Evolutionary conservation across 2,888 invertebrate species (phyloP).

Genomic region (Drosophila greeni): DNA sequence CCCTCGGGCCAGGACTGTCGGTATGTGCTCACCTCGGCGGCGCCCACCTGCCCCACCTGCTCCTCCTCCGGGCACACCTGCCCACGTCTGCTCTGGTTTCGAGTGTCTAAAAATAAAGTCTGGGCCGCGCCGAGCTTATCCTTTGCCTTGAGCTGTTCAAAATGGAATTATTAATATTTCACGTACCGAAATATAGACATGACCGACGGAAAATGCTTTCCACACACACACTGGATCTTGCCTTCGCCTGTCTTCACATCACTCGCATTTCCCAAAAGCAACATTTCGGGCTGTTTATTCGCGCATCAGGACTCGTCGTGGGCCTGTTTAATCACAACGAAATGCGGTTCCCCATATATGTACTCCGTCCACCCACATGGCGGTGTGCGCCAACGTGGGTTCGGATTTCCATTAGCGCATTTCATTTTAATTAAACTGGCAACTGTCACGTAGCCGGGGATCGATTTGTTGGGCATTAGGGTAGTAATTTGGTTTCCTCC

Average conservation of each 20-base stretch:
- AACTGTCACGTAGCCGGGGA: conserved; percentile 57
- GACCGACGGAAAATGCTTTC: conserved; percentile 33
- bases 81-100: conserved; percentile 25
- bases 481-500: conserved; percentile 25
- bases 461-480: conserved; percentile 58
- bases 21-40: conserved; percentile 8
- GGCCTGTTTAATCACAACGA: conserved; percentile 42
- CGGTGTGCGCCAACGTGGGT: conserved; percentile 17
- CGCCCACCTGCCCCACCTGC: background rate
- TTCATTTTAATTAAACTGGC: conserved; percentile 64
- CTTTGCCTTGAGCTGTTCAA: conserved; percentile 59
- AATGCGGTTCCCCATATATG: conserved; percentile 38
- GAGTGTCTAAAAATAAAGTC: conserved; percentile 53
- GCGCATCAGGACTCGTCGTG: conserved; percentile 41
- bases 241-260: conserved; percentile 10
- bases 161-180: conserved; percentile 61
- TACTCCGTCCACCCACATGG: conserved; percentile 1
- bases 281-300: conserved; percentile 29
- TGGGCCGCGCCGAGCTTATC: conserved; percentile 45
- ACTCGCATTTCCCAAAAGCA: background rate
- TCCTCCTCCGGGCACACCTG: conserved; percentile 9
- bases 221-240: conserved; percentile 10
- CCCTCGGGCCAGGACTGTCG: conserved; percentile 19
- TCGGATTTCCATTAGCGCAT: conserved; percentile 52
- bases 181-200: conserved; percentile 51